These are phyloP conservation scores for Hydractinia symbiolongicarpus DNA, from an alignment of 30 jellyfish, hydroid and myxozoan genomes.

Conservation along the genomic window DNA sequence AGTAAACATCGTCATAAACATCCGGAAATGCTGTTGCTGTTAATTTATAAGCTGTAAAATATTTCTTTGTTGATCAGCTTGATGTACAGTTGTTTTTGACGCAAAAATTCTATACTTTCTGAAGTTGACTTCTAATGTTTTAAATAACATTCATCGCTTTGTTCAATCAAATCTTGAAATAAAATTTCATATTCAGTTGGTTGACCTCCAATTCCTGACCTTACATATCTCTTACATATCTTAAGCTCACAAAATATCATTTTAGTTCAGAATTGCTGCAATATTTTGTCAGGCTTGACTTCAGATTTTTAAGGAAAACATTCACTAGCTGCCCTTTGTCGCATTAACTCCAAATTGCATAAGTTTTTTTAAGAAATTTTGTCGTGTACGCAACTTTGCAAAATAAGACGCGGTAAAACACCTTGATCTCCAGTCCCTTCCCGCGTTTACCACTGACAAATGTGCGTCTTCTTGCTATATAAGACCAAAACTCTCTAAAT, in stretches of 20 bases:
- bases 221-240: background rate
- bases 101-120: too few species aligned
- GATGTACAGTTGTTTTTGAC: background rate
- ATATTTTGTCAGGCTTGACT: background rate
- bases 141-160: background rate
- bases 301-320: background rate
- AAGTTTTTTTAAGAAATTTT: too few species aligned
- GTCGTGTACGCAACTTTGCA: too few species aligned
- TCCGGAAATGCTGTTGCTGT: background rate
- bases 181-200: too few species aligned
- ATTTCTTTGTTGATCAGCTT: background rate
- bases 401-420: too few species aligned
- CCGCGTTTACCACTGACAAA: too few species aligned
- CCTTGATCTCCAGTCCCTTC: too few species aligned
- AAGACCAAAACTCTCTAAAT: too few species aligned
- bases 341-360: too few species aligned
- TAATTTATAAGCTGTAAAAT: background rate
- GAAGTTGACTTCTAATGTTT: background rate
- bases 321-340: too few species aligned
- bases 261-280: background rate
- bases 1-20: background rate
- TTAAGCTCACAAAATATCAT: background rate
- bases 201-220: background rate
- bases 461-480: too few species aligned
- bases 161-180: background rate